phyloP scores from a whole-genome alignment of 2,113 vertebrate genomes.

The Procapra przewalskii region DNA sequence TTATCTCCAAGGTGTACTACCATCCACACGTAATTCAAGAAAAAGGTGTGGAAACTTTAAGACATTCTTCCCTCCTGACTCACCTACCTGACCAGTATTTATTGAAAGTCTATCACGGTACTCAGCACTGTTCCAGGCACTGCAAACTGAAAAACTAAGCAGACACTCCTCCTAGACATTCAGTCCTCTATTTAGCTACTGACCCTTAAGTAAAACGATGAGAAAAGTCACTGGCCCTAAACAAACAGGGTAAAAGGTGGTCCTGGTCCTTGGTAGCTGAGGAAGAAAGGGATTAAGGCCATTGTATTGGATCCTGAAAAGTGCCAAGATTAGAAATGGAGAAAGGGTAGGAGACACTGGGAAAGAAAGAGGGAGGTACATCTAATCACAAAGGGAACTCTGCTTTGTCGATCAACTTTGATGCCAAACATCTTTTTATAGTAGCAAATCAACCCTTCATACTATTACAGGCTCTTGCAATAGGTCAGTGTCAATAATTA shows the following conservation, averaged over 20 bases:
- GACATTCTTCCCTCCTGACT: background rate
- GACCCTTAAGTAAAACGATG: background rate
- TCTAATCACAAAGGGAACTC: background rate
- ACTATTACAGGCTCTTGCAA: background rate
- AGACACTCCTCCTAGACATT: background rate
- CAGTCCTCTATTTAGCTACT: background rate
- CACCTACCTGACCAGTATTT: background rate
- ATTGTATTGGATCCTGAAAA: background rate
- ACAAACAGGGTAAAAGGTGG: background rate
- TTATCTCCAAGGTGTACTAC: background rate
- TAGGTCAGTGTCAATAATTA: background rate
- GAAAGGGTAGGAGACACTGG: too few species aligned
- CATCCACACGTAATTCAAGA: background rate
- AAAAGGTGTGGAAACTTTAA: background rate
- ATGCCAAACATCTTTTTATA: background rate
- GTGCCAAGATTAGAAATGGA: background rate
- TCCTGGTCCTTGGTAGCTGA: background rate
- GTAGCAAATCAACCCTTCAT: background rate
- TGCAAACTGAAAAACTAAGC: background rate
- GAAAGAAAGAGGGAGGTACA: background rate
- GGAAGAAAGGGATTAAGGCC: background rate
- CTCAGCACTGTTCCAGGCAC: background rate
- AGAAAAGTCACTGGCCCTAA: background rate
- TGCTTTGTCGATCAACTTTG: background rate
- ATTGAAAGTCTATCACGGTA: background rate